Evolutionary conservation across 2,888 invertebrate genomes (phyloP).

Genomic region (Gasteruption jaculator): DNA sequence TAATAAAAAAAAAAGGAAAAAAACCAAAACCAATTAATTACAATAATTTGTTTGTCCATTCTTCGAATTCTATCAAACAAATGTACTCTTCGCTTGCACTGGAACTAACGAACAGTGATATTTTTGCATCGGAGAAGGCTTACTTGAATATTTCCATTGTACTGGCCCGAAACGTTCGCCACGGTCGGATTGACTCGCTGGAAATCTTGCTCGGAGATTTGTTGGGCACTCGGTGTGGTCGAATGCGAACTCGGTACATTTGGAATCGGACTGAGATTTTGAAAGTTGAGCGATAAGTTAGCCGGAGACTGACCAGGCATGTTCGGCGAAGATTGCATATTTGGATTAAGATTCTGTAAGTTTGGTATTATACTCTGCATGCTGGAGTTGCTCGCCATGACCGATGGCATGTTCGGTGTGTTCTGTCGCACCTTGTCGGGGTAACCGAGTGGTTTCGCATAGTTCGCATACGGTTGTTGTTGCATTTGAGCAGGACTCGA

Average conservation of each 20-base stretch:
- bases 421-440: constrained; percentile 44
- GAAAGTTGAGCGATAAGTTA: constrained; percentile 47
- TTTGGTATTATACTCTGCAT: constrained; percentile 47
- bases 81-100: neutral
- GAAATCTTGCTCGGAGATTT: constrained; percentile 40
- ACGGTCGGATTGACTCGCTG: constrained; percentile 41
- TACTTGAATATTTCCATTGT: constrained; percentile 45
- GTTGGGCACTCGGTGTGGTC: constrained; percentile 37
- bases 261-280: constrained; percentile 48
- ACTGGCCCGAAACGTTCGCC: constrained; percentile 33
- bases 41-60: too few species aligned
- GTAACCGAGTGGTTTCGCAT: constrained; percentile 42
- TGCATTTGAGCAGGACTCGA: constrained; percentile 35
- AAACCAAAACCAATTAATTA: neutral
- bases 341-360: constrained; percentile 49
- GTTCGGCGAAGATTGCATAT: constrained; percentile 51
- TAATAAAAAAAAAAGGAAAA: neutral
- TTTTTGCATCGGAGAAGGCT: constrained; percentile 4
- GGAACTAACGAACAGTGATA: neutral
- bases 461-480: constrained; percentile 39
- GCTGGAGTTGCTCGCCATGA: constrained; percentile 36
- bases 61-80: neutral
- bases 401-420: constrained; percentile 34
- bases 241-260: constrained; percentile 37
- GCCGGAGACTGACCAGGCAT: constrained; percentile 38